Evolutionary conservation across 2,888 invertebrate species (phyloP), one percentile per base, ranked within the genome.

Genomic region (Galerucella calmariensis): DNA sequence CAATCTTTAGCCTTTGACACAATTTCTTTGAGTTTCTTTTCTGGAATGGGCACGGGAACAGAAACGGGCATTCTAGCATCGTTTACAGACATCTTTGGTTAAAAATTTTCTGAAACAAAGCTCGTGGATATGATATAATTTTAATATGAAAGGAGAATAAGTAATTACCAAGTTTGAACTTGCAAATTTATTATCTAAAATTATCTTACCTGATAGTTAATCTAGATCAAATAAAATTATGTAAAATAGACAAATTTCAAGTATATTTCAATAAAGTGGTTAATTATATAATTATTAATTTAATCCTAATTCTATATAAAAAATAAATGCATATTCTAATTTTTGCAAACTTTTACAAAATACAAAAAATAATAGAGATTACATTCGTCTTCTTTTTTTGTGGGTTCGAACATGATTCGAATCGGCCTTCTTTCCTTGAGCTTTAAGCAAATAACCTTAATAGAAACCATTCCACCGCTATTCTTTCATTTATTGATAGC

Each of bases 1-100:
- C 94, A 95, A 86, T 95, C 95, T 86, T 94, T 95, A 0, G 94
- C 92, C 85, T 94, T 94, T 73, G 91, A 90, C 1, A 92, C 90
- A 51, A 95, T 88, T 78, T 92, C 92, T 24, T 89, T 83, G 61
- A 96, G 88, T 20, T 90, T 87, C 72, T 92, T 90, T 24, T 90
- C 88, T 0, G 92, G 89, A 73, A 96, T 84, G 1, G 94, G 94
- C 77, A 95, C 80, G 5, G 91, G 88, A 74, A 95, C 84, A 83
- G 92, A 91, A 24, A 90, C 88, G 20, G 91, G 87, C 61, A 95
- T 85, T 70, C 61, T 73, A 58, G 14, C 11, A 20, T 51, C 20
- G 41, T 41, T 27, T 48, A 62, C 53, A 16, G 67, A 56, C 74
- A 71, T 74, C 53, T 71, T 71, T 0, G 16, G 16, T 56, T 56